These are phyloP conservation scores for Upupa epops DNA, from an alignment of 2,113 vertebrate genomes.

Conservation along the genomic window DNA sequence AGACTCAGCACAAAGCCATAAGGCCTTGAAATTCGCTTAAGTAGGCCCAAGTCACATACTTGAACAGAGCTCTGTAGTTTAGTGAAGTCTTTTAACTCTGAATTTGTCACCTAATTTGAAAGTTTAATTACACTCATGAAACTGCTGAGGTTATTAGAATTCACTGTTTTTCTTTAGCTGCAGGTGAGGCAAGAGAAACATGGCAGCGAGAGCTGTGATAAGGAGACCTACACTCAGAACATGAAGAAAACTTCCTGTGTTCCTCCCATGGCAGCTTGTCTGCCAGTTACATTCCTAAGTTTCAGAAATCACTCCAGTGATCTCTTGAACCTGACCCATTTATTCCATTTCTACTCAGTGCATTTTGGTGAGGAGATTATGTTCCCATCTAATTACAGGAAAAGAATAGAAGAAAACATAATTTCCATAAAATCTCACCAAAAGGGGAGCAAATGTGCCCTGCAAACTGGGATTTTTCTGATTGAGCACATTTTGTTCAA, in stretches of 20 bases:
- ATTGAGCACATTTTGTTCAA: background rate
- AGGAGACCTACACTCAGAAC: background rate
- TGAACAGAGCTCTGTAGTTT: background rate
- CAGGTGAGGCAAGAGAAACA: conserved; percentile 2
- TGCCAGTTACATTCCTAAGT: conserved; percentile 35
- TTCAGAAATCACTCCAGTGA: conserved; percentile 16
- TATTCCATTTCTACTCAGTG: conserved; percentile 27
- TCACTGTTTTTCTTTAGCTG: background rate
- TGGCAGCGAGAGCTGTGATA: background rate
- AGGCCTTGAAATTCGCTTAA: background rate
- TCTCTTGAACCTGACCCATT: conserved; percentile 24
- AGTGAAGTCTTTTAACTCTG: background rate
- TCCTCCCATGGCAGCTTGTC: conserved; percentile 36
- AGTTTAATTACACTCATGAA: background rate
- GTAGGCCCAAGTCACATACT: background rate
- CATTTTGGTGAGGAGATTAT: background rate
- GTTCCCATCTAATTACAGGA: background rate
- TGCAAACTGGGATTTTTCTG: background rate
- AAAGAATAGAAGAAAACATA: background rate
- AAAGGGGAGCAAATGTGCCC: background rate
- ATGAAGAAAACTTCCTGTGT: background rate
- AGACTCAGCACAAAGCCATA: background rate
- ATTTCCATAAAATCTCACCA: background rate
- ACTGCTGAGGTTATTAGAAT: background rate
- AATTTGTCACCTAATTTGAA: conserved; percentile 1